These are phyloP conservation scores for Scarus forsteni DNA, from an alignment of 2,797 vertebrate genomes.

Conservation along the genomic window DNA sequence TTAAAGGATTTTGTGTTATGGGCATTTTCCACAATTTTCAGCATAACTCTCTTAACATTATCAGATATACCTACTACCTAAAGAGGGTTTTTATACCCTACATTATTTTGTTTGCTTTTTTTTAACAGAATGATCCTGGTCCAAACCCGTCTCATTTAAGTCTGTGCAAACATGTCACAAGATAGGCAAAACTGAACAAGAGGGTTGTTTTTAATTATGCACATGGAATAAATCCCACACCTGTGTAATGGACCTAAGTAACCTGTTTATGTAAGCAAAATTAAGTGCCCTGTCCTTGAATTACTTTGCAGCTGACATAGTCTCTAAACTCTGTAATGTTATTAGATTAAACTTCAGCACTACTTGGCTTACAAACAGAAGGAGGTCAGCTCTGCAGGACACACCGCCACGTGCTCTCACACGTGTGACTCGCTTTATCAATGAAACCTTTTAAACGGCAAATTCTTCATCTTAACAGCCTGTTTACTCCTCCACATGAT, in stretches of 20 bases:
- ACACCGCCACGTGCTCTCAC: neutral
- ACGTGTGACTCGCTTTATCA: neutral
- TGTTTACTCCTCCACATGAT: neutral
- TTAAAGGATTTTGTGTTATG: too few species aligned
- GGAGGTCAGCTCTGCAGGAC: conserved; percentile 21
- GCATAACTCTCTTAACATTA: too few species aligned
- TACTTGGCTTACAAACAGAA: conserved; percentile 25
- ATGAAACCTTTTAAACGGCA: neutral
- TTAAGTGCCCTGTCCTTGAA: neutral
- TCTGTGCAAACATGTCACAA: too few species aligned
- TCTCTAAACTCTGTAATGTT: conserved; percentile 15
- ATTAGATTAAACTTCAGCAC: conserved; percentile 35
- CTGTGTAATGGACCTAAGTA: neutral
- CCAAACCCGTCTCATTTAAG: too few species aligned
- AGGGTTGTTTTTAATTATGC: neutral
- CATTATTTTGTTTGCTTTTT: too few species aligned
- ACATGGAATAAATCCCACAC: neutral
- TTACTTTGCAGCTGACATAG: conserved; percentile 1
- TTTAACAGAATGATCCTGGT: too few species aligned
- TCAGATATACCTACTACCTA: too few species aligned
- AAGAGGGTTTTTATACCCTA: too few species aligned
- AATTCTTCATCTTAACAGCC: neutral
- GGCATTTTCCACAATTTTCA: too few species aligned
- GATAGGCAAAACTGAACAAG: neutral
- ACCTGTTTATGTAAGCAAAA: conserved; percentile 5